A percentile compares a stretch with the other conserved stretches of the same genome.
Evolutionary conservation across 2,888 invertebrate species (phyloP).

Genomic region (Theristus sp.): DNA sequence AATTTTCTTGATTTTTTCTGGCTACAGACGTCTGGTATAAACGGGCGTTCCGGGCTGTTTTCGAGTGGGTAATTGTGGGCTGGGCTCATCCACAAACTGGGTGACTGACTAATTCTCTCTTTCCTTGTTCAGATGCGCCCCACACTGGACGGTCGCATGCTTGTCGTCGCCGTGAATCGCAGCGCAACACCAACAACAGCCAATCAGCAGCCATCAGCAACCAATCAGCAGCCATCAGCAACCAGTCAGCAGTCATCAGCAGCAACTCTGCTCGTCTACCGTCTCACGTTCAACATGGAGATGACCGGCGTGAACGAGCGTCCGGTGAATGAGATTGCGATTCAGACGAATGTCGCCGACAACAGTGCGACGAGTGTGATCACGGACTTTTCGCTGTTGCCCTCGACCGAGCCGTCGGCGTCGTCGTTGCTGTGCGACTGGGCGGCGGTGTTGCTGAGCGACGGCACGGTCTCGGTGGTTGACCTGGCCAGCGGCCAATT

Average conservation of each 20-base stretch:
- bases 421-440: neutral
- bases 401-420: neutral
- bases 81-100: too few relatives aligned
- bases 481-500: neutral
- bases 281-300: slow-evolving; percentile 38
- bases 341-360: neutral
- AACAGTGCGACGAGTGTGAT: neutral
- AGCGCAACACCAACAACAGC: too few relatives aligned
- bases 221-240: too few relatives aligned
- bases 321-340: slow-evolving; percentile 37
- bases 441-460: neutral
- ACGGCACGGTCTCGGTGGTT: neutral
- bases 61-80: too few relatives aligned
- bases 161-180: slow-evolving; percentile 36
- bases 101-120: too few relatives aligned
- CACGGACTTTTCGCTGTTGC: neutral
- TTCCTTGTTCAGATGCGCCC: neutral
- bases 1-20: too few relatives aligned
- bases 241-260: too few relatives aligned
- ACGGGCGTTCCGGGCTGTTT: too few relatives aligned
- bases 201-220: too few relatives aligned
- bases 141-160: slow-evolving; percentile 42
- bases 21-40: too few relatives aligned
- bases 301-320: slow-evolving; percentile 42
- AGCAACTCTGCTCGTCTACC: slow-evolving; percentile 40